phyloP scores from a whole-genome alignment of 1,140 invertebrate species.

The Drosophila seguyi region DNA sequence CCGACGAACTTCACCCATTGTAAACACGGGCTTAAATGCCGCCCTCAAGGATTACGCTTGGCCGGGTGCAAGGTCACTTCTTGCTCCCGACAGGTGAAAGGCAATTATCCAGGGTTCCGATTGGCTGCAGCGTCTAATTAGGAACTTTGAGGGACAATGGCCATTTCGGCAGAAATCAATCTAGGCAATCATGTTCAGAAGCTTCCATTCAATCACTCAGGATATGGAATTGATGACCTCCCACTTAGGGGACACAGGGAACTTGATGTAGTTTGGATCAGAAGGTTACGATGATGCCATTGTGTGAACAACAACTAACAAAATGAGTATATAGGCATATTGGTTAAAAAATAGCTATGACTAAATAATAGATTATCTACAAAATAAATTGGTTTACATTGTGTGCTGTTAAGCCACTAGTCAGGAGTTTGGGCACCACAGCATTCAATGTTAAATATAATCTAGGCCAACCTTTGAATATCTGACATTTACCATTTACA shows the following conservation, averaged over 20 bases:
- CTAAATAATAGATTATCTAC: no score
- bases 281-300: background rate
- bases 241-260: background rate
- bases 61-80: background rate
- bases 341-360: no score
- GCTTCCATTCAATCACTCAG: background rate
- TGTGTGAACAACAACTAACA: background rate
- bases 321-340: no score
- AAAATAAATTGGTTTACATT: background rate
- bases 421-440: background rate
- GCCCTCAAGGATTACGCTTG: background rate
- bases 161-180: conserved; percentile 12
- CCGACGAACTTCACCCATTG: conserved; percentile 23
- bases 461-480: background rate
- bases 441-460: background rate
- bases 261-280: background rate
- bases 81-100: conserved; percentile 1
- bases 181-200: conserved; percentile 1
- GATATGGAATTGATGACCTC: background rate
- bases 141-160: background rate
- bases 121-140: conserved; percentile 32
- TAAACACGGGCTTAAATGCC: conserved; percentile 20
- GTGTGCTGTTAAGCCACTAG: background rate
- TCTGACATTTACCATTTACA: background rate
- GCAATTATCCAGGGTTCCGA: conserved; percentile 16